Percentiles rank a stretch among this genome's conserved stretches.
Conservation (phyloP, 2,797 vertebrate genomes). For the Macropodus opercularis region DNA sequence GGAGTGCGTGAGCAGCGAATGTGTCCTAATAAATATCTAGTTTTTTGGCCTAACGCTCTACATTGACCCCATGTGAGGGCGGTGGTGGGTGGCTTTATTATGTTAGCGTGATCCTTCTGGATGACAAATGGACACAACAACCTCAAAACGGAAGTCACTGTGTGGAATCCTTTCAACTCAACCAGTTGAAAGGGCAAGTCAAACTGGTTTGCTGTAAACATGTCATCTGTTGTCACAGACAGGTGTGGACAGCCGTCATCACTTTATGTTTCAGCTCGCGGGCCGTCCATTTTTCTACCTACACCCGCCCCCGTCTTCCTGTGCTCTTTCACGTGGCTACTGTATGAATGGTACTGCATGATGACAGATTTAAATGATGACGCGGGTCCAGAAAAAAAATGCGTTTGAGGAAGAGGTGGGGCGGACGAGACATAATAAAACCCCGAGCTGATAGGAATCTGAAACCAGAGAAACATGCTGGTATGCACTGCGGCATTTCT, state of each 20-base stretch:
- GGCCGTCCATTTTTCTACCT: conserved; percentile 28
- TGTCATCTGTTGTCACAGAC: conserved; percentile 23
- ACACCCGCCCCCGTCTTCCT: not conserved
- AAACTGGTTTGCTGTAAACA: conserved; percentile 64
- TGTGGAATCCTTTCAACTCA: conserved; percentile 31
- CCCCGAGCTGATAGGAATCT: conserved; percentile 54
- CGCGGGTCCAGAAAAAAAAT: conserved; percentile 44
- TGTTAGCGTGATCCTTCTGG: conserved; percentile 6
- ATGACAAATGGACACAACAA: conserved; percentile 39
- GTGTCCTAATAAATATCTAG: not conserved
- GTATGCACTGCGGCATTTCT: conserved; percentile 47
- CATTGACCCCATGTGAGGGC: not conserved
- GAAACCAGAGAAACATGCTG: conserved; percentile 37
- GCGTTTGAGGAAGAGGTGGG: conserved; percentile 6
- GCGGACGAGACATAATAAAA: conserved; percentile 14
- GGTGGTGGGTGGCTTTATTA: conserved; percentile 17
- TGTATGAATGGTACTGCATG: conserved; percentile 33
- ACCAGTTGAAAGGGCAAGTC: conserved; percentile 49
- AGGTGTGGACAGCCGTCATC: conserved; percentile 65
- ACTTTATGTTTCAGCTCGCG: conserved; percentile 30
- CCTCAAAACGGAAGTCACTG: not conserved
- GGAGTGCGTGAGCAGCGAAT: too few relatives aligned
- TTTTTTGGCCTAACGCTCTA: not conserved
- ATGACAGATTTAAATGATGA: conserved; percentile 55
- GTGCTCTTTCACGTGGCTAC: conserved; percentile 42